Percentiles rank a stretch among this genome's conserved stretches.
These are phyloP conservation scores for Spheniscus humboldti DNA, from an alignment of 2,797 vertebrate genomes.

Conservation along the genomic window DNA sequence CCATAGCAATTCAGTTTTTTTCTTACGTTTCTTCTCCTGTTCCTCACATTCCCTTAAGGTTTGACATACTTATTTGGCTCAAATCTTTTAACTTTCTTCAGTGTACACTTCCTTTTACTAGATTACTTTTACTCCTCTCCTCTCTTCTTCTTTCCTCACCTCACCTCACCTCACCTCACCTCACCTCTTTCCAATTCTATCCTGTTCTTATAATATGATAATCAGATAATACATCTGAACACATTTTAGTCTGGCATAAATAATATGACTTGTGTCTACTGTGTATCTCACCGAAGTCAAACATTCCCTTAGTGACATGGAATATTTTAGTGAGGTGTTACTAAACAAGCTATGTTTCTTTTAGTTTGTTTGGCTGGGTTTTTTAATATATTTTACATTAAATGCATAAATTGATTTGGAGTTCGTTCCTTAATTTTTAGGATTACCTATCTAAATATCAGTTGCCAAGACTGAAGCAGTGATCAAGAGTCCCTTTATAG, in stretches of 20 bases:
- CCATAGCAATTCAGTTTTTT: neutral
- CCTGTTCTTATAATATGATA: neutral
- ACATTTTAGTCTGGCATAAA: neutral
- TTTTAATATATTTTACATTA: neutral
- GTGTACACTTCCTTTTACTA: neutral
- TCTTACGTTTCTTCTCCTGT: neutral
- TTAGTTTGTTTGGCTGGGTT: rapidly evolving
- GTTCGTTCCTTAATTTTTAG: neutral
- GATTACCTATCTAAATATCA: neutral
- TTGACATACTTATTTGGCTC: neutral
- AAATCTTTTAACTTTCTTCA: neutral
- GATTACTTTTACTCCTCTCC: neutral
- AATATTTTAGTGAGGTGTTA: neutral
- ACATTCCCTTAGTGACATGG: neutral
- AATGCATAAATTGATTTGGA: neutral
- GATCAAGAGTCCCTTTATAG: neutral
- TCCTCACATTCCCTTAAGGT: neutral
- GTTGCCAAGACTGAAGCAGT: neutral
- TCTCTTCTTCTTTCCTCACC: neutral
- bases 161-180: rapidly evolving
- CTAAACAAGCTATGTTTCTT: neutral
- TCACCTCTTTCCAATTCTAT: neutral
- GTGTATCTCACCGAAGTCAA: neutral
- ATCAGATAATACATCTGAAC: neutral
- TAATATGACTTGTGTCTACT: neutral